These are phyloP conservation scores for Ochotona curzoniae DNA, from an alignment of 2,113 vertebrate genomes.

Conservation along the genomic window DNA sequence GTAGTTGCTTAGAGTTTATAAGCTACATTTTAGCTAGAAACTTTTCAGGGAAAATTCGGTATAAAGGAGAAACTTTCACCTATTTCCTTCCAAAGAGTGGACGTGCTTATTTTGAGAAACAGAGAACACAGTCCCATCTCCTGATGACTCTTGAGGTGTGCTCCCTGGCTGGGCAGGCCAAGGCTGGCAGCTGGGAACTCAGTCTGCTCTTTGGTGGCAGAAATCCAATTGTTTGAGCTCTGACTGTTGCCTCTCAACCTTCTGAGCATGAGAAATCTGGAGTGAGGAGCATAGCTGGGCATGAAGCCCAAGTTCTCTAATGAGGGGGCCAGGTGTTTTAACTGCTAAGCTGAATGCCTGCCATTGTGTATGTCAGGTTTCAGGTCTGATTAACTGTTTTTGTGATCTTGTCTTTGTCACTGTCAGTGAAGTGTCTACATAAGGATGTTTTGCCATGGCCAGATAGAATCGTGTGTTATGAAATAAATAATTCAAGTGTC, in stretches of 20 bases:
- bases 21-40: not conserved
- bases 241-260: no score
- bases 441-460: not conserved
- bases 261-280: no score
- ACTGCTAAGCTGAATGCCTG: no score
- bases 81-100: constrained; percentile 1
- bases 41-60: not conserved
- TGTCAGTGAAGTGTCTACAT: not conserved
- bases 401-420: constrained; percentile 48
- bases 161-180: no score
- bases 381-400: not conserved
- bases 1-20: not conserved
- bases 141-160: no score
- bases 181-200: no score
- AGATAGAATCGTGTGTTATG: not conserved
- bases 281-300: no score
- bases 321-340: no score
- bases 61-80: constrained; percentile 20
- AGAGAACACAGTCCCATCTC: no score
- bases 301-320: no score
- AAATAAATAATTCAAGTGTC: not conserved
- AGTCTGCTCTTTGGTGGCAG: not conserved
- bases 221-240: not conserved
- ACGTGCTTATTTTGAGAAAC: not conserved
- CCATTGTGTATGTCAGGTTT: not conserved